Conservation (phyloP, 2,888 invertebrate species). For the Timandra comae region DNA sequence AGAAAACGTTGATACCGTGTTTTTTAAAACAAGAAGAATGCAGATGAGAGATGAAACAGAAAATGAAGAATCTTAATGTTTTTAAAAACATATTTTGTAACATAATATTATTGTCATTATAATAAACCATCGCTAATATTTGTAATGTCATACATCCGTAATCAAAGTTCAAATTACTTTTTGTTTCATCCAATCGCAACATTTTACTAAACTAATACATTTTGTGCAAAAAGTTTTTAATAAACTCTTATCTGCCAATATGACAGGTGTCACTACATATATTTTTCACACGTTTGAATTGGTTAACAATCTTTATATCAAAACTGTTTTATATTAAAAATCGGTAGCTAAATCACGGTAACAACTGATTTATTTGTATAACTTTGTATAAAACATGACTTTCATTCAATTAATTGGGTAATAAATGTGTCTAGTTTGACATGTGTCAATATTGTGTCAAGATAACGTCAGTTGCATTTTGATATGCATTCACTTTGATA, state of each 20-base stretch:
- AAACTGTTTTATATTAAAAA: background rate
- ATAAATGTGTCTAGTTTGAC: conserved; percentile 18
- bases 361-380: background rate
- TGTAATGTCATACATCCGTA: background rate
- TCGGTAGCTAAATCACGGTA: background rate
- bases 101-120: background rate
- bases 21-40: no score
- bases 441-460: conserved; percentile 17
- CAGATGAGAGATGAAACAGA: no score
- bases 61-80: background rate
- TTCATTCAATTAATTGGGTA: conserved; percentile 8
- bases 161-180: background rate
- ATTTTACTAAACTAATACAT: conserved; percentile 1
- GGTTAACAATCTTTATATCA: conserved; percentile 3
- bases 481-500: conserved; percentile 2
- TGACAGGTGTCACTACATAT: conserved; percentile 16
- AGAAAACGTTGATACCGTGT: no score
- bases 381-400: conserved; percentile 1
- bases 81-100: background rate
- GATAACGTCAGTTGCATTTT: conserved; percentile 18
- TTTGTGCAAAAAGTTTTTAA: conserved; percentile 23
- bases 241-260: conserved; percentile 21
- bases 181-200: background rate
- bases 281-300: conserved; percentile 21
- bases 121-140: background rate